phyloP scores from a whole-genome alignment of 2,888 invertebrate genomes.

The Drosophila sordidapex region DNA sequence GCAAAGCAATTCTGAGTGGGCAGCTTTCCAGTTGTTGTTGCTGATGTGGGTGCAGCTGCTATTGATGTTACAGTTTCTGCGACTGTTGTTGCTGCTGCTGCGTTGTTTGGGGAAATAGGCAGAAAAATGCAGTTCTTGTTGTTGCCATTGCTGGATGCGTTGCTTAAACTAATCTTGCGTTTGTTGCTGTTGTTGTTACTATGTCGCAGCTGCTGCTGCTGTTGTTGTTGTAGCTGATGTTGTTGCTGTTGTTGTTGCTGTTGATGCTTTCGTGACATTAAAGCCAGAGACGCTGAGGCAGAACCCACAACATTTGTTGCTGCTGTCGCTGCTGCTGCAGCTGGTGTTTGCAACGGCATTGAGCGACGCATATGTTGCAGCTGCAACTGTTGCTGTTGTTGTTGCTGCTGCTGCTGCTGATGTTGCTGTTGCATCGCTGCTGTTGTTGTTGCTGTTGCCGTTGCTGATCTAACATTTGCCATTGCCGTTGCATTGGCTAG shows the following conservation, averaged over 20 bases:
- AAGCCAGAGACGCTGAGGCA: constrained; percentile 85
- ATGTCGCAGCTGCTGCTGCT: constrained; percentile 39
- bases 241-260: constrained; percentile 67
- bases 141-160: constrained; percentile 85
- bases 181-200: constrained; percentile 65
- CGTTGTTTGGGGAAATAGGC: constrained; percentile 90
- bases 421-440: constrained; percentile 49
- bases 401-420: constrained; percentile 28
- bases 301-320: constrained; percentile 80
- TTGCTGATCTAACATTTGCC: constrained; percentile 35
- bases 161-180: constrained; percentile 83
- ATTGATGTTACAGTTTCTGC: constrained; percentile 1
- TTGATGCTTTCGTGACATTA: constrained; percentile 85
- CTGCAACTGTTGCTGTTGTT: constrained; percentile 38
- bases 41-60: constrained; percentile 12
- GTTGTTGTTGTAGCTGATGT: constrained; percentile 49
- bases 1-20: constrained; percentile 86
- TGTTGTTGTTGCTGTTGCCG: constrained; percentile 34
- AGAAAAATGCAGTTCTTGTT: constrained; percentile 93
- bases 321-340: constrained; percentile 26
- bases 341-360: constrained; percentile 43
- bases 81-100: constrained; percentile 22
- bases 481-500: constrained; percentile 38
- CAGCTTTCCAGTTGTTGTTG: constrained; percentile 16
- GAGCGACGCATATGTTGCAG: constrained; percentile 46